phyloP scores from a whole-genome alignment of 2,888 invertebrate species.

The Xylota sylvarum region DNA sequence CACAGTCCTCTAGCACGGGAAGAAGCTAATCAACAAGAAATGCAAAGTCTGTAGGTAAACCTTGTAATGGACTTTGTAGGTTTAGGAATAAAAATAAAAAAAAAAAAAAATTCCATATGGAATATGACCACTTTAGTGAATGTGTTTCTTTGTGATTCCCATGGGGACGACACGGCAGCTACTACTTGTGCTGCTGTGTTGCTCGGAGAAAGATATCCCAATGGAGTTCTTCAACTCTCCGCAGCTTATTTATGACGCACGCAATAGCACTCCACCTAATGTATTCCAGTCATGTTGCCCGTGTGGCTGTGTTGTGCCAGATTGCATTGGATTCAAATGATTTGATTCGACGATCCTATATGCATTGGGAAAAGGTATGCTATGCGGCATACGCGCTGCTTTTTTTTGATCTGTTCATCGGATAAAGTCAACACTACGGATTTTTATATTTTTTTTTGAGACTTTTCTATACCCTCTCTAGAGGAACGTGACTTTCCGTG shows the following conservation, averaged over 20 bases:
- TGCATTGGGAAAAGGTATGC: constrained; percentile 40
- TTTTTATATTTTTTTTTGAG: constrained; percentile 5
- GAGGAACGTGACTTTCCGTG: constrained; percentile 68
- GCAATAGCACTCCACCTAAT: constrained; percentile 67
- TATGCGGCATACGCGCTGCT: constrained; percentile 54
- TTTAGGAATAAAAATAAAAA: constrained; percentile 12
- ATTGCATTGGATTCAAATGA: constrained; percentile 71
- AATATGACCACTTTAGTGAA: constrained; percentile 44
- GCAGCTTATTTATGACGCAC: constrained; percentile 72
- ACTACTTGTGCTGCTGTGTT: neutral
- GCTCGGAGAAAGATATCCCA: constrained; percentile 32
- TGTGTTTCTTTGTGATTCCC: constrained; percentile 55
- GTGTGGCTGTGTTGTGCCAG: constrained; percentile 36
- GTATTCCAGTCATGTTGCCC: constrained; percentile 70
- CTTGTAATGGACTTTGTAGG: constrained; percentile 43
- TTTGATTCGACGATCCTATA: constrained; percentile 55
- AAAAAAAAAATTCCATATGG: constrained; percentile 48
- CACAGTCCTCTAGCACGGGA: constrained; percentile 37
- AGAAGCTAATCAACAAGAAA: constrained; percentile 62
- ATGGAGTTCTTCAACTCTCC: constrained; percentile 56
- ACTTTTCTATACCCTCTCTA: constrained; percentile 27
- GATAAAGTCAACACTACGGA: constrained; percentile 66
- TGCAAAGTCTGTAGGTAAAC: constrained; percentile 53
- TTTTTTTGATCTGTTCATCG: constrained; percentile 68
- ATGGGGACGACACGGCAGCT: constrained; percentile 30